These are phyloP conservation scores for Nezara viridula DNA, from an alignment of 2,888 invertebrate species.

Conservation along the genomic window DNA sequence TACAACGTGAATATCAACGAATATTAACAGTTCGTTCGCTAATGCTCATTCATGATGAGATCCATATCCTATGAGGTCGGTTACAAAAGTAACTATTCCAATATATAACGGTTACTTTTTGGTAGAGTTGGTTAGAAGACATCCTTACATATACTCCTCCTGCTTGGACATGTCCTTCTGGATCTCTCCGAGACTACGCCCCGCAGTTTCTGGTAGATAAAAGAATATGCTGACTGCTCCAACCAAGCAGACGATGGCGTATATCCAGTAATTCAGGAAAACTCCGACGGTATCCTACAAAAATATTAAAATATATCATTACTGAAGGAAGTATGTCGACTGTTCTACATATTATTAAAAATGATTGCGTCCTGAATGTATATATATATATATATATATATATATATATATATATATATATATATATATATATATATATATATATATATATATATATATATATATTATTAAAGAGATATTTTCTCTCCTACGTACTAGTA, in stretches of 20 bases:
- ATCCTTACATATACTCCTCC: background rate
- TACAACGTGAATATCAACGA: no score
- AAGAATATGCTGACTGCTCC: constrained; percentile 62
- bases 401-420: no score
- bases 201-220: constrained; percentile 65
- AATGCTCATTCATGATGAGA: background rate
- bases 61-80: background rate
- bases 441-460: no score
- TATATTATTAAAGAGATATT: no score
- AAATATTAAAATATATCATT: background rate
- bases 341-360: no score
- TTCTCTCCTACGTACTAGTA: no score
- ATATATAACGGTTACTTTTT: background rate
- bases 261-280: constrained; percentile 62
- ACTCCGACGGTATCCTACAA: constrained; percentile 62
- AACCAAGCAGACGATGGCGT: constrained; percentile 60
- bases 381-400: no score
- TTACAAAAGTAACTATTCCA: background rate
- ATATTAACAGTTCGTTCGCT: background rate
- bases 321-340: no score
- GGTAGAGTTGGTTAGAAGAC: background rate
- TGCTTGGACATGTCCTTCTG: constrained; percentile 53
- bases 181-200: constrained; percentile 64
- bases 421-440: no score
- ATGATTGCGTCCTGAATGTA: no score